Base-by-base conservation (phyloP, 2,888 invertebrate species). In the Drosophila trichaetosa region DNA sequence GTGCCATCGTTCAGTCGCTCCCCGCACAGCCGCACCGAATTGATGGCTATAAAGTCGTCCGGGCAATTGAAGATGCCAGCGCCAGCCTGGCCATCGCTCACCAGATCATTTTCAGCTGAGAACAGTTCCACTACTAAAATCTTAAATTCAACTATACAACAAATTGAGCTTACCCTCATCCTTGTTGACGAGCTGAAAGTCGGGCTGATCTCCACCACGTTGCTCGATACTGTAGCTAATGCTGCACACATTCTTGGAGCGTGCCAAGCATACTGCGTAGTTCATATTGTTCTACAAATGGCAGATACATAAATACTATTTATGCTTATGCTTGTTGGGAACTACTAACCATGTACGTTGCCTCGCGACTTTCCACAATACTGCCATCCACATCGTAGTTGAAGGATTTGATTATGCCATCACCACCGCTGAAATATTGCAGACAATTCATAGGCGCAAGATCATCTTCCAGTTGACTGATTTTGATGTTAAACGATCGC, bases 11-110 rank as follows among this genome's bases (percentile, higher is more conserved):
- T 97, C 21, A 96, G 94, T 38, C 95, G 94, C 62, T 96, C 96
- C 0, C 96, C 97, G 83, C 97, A 97, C 4, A 97, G 93, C 63
- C 96, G 94, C 31, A 95, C 94, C 18, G 96, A 96, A 59, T 96
- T 95, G 72, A 96, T 94, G 2, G 96, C 93, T 52, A 97, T 94
- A 93, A 95, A 97, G 91, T 97, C 97, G 78, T 95, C 95, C 0
- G 96, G 96, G 90, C 97, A 97, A 92, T 96, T 96, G 82, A 95
- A 95, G 63, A 96, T 94, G 85, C 96, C 96, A 54, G 95, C 95
- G 0, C 96, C 97, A 1, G 96, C 96, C 91, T 96, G 96, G 2
- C 94, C 95, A 36, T 94, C 94, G 4, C 96, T 95, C 40, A 96
- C 94, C 7, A 95, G 93, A 71, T 94, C 94, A 46, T 94, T 92